phyloP scores from a whole-genome alignment of 2,113 vertebrate species.

The Menidia beryllina region DNA sequence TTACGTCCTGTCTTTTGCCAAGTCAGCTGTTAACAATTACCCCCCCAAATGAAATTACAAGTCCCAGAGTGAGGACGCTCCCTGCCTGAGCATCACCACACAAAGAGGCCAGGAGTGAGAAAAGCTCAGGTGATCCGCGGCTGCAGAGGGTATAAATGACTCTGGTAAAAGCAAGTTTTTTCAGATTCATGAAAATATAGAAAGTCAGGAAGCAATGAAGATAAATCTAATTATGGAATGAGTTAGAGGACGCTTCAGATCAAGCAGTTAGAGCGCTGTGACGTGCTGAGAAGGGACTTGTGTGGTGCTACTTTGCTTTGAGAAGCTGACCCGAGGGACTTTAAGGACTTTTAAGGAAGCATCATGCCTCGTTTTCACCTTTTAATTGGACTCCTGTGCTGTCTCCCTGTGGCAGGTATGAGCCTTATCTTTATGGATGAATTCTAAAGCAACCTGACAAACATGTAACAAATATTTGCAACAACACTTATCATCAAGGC shows the following conservation, averaged over 20 bases:
- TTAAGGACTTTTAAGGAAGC: slow-evolving; percentile 20
- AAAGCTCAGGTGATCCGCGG: background rate
- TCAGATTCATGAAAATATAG: slow-evolving; percentile 3
- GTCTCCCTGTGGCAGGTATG: slow-evolving; percentile 77
- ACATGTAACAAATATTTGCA: background rate
- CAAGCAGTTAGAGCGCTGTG: slow-evolving; percentile 8
- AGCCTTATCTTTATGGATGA: background rate
- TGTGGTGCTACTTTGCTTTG: background rate
- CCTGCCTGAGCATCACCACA: background rate
- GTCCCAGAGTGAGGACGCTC: slow-evolving; percentile 37
- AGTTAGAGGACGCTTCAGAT: slow-evolving; percentile 3
- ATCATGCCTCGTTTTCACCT: slow-evolving; percentile 59
- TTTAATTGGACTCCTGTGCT: slow-evolving; percentile 57
- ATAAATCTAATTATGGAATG: slow-evolving; percentile 45
- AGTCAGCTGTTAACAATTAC: slow-evolving; percentile 51
- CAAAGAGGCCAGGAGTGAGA: background rate
- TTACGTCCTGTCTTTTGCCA: background rate
- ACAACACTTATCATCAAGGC: background rate
- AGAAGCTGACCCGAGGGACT: slow-evolving; percentile 1
- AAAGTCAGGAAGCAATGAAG: background rate
- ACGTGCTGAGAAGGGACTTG: background rate
- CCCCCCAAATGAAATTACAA: slow-evolving; percentile 47
- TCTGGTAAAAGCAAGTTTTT: slow-evolving; percentile 3
- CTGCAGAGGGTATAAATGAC: background rate
- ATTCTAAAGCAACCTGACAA: background rate